A percentile compares a stretch with the other conserved stretches of the same genome.
Evolutionary conservation across 2,888 invertebrate genomes (phyloP).

Genomic region (Tanytarsus gracilentus): DNA sequence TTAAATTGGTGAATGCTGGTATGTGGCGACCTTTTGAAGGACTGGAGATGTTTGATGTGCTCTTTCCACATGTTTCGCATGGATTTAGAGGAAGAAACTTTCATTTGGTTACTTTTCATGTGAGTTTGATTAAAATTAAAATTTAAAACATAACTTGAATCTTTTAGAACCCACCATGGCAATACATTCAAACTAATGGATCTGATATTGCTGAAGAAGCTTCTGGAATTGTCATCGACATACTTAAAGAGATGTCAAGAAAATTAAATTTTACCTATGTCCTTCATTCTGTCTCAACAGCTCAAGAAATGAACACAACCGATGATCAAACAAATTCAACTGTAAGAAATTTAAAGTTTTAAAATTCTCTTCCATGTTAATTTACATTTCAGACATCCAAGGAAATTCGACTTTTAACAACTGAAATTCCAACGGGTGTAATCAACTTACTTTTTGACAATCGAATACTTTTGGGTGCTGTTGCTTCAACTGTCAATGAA

Average conservation of each 20-base stretch:
- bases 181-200: constrained; percentile 55
- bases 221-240: constrained; percentile 68
- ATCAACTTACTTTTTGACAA: constrained; percentile 1
- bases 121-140: constrained; percentile 42
- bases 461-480: constrained; percentile 37
- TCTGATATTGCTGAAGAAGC: constrained; percentile 51
- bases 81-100: constrained; percentile 67
- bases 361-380: not conserved
- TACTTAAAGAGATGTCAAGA: constrained; percentile 62
- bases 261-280: constrained; percentile 73
- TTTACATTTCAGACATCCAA: constrained; percentile 1
- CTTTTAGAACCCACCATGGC: constrained; percentile 81
- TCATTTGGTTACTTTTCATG: constrained; percentile 68
- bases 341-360: constrained; percentile 32
- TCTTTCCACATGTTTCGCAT: constrained; percentile 71
- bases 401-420: constrained; percentile 21
- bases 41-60: constrained; percentile 53
- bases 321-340: constrained; percentile 34
- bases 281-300: constrained; percentile 32
- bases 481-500: constrained; percentile 40
- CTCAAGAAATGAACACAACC: constrained; percentile 32
- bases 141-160: not conserved
- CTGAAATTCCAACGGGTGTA: constrained; percentile 27
- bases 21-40: constrained; percentile 67
- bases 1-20: constrained; percentile 50